Percentiles rank a stretch among this genome's conserved stretches.
phyloP scores from a whole-genome alignment of 2,888 invertebrate species.

The Drosophila meridionalis region DNA sequence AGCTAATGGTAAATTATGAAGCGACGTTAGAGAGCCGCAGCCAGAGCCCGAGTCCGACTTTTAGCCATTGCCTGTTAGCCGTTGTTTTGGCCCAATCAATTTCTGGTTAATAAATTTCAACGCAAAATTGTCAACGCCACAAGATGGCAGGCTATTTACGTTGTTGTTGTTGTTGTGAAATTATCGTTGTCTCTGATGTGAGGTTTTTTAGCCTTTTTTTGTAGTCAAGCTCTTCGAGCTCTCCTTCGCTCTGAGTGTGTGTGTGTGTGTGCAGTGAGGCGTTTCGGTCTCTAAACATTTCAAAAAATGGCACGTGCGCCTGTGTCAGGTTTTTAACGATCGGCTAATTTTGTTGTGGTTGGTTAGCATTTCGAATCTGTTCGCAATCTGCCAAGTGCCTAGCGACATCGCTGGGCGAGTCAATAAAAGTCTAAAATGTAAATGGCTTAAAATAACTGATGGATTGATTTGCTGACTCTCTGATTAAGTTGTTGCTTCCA shows the following conservation, averaged over 20 bases:
- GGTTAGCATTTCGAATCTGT: constrained; percentile 37
- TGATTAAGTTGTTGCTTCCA: constrained; percentile 67
- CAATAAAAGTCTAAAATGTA: constrained; percentile 53
- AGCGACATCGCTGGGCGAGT: constrained; percentile 35
- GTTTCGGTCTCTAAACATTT: constrained; percentile 66
- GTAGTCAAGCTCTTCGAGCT: background rate
- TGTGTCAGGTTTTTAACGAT: constrained; percentile 81
- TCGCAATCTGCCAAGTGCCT: constrained; percentile 55
- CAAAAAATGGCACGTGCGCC: constrained; percentile 77
- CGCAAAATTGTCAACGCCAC: constrained; percentile 73
- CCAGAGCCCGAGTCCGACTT: constrained; percentile 18
- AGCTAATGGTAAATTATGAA: constrained; percentile 78
- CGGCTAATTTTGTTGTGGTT: constrained; percentile 65
- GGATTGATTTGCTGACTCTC: constrained; percentile 67
- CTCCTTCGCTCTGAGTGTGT: constrained; percentile 26
- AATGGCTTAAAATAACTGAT: constrained; percentile 62
- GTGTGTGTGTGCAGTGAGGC: constrained; percentile 58
- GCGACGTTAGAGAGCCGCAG: constrained; percentile 35
- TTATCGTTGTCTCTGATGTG: constrained; percentile 55
- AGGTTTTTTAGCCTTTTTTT: constrained; percentile 20
- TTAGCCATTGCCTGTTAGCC: constrained; percentile 69
- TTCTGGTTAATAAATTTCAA: constrained; percentile 80
- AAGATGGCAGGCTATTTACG: constrained; percentile 66
- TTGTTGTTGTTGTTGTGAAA: constrained; percentile 60
- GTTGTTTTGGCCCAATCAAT: constrained; percentile 74